Percentiles rank a stretch among this genome's conserved stretches.
Conservation (phyloP, 2,797 vertebrate genomes). For the Triplophysa bombifrons region DNA sequence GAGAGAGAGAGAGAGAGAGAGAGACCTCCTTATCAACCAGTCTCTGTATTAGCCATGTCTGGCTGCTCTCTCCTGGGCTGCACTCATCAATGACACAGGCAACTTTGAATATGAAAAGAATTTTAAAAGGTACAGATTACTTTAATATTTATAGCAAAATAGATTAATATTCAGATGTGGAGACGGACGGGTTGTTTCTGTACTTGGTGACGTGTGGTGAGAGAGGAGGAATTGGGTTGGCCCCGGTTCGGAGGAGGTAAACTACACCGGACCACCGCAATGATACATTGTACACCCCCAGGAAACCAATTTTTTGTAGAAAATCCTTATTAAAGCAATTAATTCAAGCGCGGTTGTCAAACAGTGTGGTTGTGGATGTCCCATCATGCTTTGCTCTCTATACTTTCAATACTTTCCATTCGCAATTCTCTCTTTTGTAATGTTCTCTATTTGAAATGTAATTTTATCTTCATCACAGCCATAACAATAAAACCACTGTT, state of each 20-base stretch:
- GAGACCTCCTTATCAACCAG: conserved; percentile 90
- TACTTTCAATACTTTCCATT: no score
- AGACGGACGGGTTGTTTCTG: conserved; percentile 72
- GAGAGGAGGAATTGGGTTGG: not conserved
- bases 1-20: conserved; percentile 51
- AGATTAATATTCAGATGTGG: conserved; percentile 96
- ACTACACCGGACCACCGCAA: conserved; percentile 14
- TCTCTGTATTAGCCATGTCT: conserved; percentile 93
- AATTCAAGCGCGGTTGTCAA: conserved; percentile 16
- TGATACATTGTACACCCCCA: conserved; percentile 31
- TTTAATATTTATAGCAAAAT: conserved; percentile 98
- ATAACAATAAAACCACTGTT: conserved; percentile 17
- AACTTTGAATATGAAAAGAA: conserved; percentile 97
- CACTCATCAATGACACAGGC: conserved; percentile 87
- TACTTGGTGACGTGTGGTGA: conserved; percentile 43
- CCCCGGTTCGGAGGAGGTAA: not conserved
- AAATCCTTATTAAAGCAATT: conserved; percentile 44
- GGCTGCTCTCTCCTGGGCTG: conserved; percentile 92
- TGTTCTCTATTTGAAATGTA: not conserved
- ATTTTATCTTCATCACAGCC: conserved; percentile 24
- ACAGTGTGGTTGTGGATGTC: conserved; percentile 2
- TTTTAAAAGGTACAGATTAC: conserved; percentile 99
- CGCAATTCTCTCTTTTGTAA: not conserved
- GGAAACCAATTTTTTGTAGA: conserved; percentile 10
- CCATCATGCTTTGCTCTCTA: not conserved